A percentile compares a stretch with the other conserved stretches of the same genome.
Conservation (phyloP, 2,797 vertebrate species). For the Novumbra hubbsi region DNA sequence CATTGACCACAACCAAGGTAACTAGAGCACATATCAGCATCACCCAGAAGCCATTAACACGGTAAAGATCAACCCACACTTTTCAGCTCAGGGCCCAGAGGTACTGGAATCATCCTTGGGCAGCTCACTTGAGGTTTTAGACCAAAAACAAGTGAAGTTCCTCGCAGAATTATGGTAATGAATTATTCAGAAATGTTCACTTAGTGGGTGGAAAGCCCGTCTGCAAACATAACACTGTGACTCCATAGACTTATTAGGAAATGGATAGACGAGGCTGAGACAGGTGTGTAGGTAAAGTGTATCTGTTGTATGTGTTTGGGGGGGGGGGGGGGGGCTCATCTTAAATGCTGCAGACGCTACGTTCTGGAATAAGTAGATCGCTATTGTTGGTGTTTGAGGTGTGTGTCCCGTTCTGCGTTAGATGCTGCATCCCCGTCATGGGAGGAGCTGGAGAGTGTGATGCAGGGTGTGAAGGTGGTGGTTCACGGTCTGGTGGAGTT, state of each 20-base stretch:
- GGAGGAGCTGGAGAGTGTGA: slow-evolving; percentile 91
- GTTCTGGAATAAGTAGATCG: neutral
- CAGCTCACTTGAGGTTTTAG: neutral
- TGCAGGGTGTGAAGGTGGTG: slow-evolving; percentile 91
- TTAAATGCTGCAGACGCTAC: neutral
- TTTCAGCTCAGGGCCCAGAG: neutral
- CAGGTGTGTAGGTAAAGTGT: neutral
- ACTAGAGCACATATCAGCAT: neutral
- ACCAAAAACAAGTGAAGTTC: neutral
- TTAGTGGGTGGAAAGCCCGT: neutral
- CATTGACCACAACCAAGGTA: slow-evolving; percentile 96
- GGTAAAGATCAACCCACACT: neutral
- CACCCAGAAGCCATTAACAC: neutral
- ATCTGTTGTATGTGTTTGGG: neutral
- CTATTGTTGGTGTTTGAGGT: neutral
- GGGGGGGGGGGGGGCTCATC: neutral
- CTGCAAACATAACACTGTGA: neutral
- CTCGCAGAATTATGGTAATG: neutral
- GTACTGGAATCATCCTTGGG: neutral
- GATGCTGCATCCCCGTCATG: slow-evolving; percentile 87
- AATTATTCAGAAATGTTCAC: neutral
- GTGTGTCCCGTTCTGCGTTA: slow-evolving; percentile 51
- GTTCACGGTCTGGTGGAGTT: slow-evolving; percentile 94
- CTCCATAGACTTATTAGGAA: neutral
- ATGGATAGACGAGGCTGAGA: neutral